Conservation (phyloP, 2,888 invertebrate species). For the Folsomia candida region DNA sequence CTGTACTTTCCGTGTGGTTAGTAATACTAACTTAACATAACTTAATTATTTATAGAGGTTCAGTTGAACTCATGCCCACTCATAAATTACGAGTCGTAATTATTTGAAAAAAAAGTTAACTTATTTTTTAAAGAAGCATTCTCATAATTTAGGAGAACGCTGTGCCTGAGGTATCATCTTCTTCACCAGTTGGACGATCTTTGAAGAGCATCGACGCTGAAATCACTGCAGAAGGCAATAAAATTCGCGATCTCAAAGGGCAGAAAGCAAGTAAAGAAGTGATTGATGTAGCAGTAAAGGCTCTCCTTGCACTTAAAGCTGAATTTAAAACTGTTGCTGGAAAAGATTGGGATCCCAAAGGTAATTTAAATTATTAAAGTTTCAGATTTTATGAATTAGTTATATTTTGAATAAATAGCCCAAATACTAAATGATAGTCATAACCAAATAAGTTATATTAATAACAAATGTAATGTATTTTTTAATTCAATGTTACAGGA, state of each 20-base stretch:
- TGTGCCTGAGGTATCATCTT: too few species aligned
- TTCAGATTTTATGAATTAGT: background rate
- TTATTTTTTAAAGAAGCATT: too few species aligned
- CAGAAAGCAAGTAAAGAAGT: conserved; percentile 64
- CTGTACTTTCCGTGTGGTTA: too few species aligned
- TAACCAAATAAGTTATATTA: too few species aligned
- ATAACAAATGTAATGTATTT: background rate
- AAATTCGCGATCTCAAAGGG: conserved; percentile 70
- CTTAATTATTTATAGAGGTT: too few species aligned
- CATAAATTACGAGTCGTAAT: too few species aligned
- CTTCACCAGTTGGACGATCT: background rate
- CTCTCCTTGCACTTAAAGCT: conserved; percentile 68
- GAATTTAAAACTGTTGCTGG: conserved; percentile 64
- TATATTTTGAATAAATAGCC: too few species aligned
- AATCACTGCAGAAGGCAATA: conserved; percentile 60
- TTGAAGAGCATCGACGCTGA: background rate
- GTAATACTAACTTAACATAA: too few species aligned
- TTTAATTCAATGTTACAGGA: background rate
- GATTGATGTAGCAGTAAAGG: conserved; percentile 61
- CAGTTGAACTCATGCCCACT: too few species aligned
- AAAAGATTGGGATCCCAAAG: conserved; percentile 32
- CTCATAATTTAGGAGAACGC: too few species aligned
- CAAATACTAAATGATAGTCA: too few species aligned
- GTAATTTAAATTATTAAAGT: conserved; percentile 8
- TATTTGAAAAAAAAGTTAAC: too few species aligned